Percentiles rank a stretch among this genome's conserved stretches.
These are phyloP conservation scores for Thaumetopoea pityocampa DNA, from an alignment of 1,140 invertebrate genomes.

Conservation along the genomic window DNA sequence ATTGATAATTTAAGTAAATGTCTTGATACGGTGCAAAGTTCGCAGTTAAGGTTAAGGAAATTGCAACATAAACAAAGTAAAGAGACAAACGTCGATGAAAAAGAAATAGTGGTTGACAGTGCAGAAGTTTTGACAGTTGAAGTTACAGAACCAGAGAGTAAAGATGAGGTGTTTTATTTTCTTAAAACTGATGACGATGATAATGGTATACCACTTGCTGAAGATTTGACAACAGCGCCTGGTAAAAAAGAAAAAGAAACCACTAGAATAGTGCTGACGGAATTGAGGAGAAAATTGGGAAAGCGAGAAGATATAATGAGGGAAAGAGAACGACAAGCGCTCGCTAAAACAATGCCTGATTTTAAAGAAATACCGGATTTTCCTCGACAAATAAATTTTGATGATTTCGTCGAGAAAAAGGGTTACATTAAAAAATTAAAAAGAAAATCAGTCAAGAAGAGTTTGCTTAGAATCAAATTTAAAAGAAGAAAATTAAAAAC, in stretches of 20 bases:
- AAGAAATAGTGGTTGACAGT: constrained; percentile 25
- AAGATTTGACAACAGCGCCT: constrained; percentile 51
- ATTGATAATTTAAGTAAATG: constrained; percentile 53
- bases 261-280: constrained; percentile 51
- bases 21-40: constrained; percentile 43
- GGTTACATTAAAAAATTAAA: constrained; percentile 46
- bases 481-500: constrained; percentile 19
- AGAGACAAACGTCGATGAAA: constrained; percentile 20
- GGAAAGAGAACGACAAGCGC: constrained; percentile 62
- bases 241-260: constrained; percentile 53
- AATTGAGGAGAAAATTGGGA: constrained; percentile 62
- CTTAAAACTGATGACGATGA: constrained; percentile 61
- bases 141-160: constrained; percentile 44
- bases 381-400: constrained; percentile 57
- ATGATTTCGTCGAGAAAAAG: constrained; percentile 41
- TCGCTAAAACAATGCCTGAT: constrained; percentile 68
- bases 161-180: constrained; percentile 68
- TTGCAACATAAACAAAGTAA: constrained; percentile 39
- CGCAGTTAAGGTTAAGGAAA: constrained; percentile 57
- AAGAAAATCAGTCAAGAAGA: constrained; percentile 8
- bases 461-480: constrained; percentile 21
- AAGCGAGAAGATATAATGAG: constrained; percentile 69
- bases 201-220: constrained; percentile 18
- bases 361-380: constrained; percentile 62
- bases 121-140: constrained; percentile 44